Percentiles rank a stretch among this genome's conserved stretches.
phyloP scores from a whole-genome alignment of 1,140 invertebrate species.

The Antheraea pernyi region DNA sequence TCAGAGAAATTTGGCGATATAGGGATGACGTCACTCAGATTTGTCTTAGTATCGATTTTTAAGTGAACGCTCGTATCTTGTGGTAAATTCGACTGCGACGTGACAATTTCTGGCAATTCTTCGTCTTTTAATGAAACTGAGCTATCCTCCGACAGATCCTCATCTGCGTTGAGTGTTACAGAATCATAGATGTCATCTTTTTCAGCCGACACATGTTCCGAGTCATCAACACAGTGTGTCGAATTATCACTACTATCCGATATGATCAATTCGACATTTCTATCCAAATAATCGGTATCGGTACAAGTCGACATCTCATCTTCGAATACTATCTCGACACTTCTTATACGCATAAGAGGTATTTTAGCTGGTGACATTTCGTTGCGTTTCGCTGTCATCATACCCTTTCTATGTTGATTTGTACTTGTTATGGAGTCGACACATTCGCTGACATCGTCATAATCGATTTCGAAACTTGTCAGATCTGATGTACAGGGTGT shows the following conservation, averaged over 20 bases:
- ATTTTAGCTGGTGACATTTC: constrained; percentile 66
- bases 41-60: constrained; percentile 30
- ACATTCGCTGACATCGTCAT: constrained; percentile 68
- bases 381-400: constrained; percentile 59
- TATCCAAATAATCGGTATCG: constrained; percentile 56
- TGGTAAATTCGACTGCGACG: constrained; percentile 20
- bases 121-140: constrained; percentile 44
- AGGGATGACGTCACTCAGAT: constrained; percentile 38
- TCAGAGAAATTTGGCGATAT: constrained; percentile 59
- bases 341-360: constrained; percentile 71
- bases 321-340: constrained; percentile 73
- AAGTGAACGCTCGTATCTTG: constrained; percentile 29
- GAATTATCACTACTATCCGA: constrained; percentile 66
- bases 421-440: constrained; percentile 45
- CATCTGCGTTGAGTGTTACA: constrained; percentile 63
- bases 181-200: constrained; percentile 51
- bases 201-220: constrained; percentile 51
- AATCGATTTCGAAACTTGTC: constrained; percentile 70
- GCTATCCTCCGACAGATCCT: constrained; percentile 62
- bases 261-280: constrained; percentile 52
- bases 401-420: constrained; percentile 41
- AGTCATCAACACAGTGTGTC: constrained; percentile 64
- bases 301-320: constrained; percentile 69
- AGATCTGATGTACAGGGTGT: constrained; percentile 63
- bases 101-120: constrained; percentile 22